phyloP scores from a whole-genome alignment of 1,140 invertebrate genomes.

The Phymastichus coffea region DNA sequence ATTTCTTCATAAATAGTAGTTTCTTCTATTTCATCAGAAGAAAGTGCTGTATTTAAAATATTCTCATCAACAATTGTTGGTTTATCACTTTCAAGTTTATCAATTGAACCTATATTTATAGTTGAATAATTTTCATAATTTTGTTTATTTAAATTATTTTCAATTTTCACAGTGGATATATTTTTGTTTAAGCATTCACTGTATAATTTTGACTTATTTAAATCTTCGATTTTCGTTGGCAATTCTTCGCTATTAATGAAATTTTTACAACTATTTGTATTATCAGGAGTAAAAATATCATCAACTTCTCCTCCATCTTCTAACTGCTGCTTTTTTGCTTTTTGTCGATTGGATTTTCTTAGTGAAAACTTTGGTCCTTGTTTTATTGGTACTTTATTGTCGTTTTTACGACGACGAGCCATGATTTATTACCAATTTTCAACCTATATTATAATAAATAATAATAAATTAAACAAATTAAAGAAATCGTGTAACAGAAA shows the following conservation, averaged over 20 bases:
- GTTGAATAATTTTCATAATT: too few species aligned
- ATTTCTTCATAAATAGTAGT: conserved; percentile 53
- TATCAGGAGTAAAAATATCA: conserved; percentile 33
- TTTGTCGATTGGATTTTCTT: conserved; percentile 48
- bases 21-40: conserved; percentile 50
- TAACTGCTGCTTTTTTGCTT: conserved; percentile 47
- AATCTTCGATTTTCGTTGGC: too few species aligned
- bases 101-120: conserved; percentile 18
- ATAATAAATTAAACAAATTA: too few species aligned
- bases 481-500: too few species aligned
- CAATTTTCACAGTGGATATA: too few species aligned
- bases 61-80: conserved; percentile 12
- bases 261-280: conserved; percentile 31
- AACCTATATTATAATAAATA: conserved; percentile 35
- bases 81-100: conserved; percentile 23
- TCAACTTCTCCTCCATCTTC: conserved; percentile 43
- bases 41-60: conserved; percentile 31
- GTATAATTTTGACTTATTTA: too few species aligned
- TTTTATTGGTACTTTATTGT: conserved; percentile 41
- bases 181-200: too few species aligned
- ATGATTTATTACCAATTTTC: conserved; percentile 34
- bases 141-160: too few species aligned
- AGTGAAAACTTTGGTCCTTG: conserved; percentile 38
- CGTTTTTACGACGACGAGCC: conserved; percentile 45
- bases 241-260: too few species aligned